These are phyloP conservation scores for Hiodon alosoides DNA, from an alignment of 2,113 vertebrate species.

Conservation along the genomic window DNA sequence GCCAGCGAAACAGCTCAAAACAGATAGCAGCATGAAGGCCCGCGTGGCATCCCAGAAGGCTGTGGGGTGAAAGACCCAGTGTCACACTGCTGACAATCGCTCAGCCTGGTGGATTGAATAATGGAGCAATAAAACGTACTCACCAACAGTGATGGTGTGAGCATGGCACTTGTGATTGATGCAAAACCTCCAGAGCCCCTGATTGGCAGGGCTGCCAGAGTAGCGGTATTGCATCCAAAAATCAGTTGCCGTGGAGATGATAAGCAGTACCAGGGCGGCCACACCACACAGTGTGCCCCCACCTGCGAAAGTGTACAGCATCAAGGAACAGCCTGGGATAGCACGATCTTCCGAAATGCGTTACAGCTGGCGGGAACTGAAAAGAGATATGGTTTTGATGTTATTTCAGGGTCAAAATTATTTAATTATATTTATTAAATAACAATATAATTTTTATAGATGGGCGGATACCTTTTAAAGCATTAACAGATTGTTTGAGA, in stretches of 20 bases:
- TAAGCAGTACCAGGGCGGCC: conserved; percentile 67
- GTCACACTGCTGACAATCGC: not conserved
- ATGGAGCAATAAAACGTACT: conserved; percentile 31
- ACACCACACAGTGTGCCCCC: conserved; percentile 71
- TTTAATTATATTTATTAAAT: too few species aligned
- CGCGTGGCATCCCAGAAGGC: conserved; percentile 75
- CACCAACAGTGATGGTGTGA: conserved; percentile 69
- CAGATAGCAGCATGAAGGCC: conserved; percentile 73
- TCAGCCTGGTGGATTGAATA: too few species aligned
- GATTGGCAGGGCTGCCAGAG: conserved; percentile 63
- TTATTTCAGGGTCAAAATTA: not conserved
- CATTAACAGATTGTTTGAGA: too few species aligned
- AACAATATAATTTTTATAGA: too few species aligned
- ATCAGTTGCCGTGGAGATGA: conserved; percentile 71
- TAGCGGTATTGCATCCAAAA: conserved; percentile 77
- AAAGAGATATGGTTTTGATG: not conserved
- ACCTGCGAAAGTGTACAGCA: conserved; percentile 64
- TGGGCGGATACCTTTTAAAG: too few species aligned
- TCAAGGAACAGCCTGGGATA: conserved; percentile 43
- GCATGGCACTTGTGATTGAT: conserved; percentile 71
- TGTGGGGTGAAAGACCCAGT: conserved; percentile 28
- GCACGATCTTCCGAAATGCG: conserved; percentile 44
- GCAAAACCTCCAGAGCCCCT: conserved; percentile 77
- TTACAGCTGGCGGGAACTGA: conserved; percentile 14
- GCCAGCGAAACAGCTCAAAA: conserved; percentile 65